phyloP scores from a whole-genome alignment of 2,888 invertebrate genomes.

The Leptinotarsa juncta region DNA sequence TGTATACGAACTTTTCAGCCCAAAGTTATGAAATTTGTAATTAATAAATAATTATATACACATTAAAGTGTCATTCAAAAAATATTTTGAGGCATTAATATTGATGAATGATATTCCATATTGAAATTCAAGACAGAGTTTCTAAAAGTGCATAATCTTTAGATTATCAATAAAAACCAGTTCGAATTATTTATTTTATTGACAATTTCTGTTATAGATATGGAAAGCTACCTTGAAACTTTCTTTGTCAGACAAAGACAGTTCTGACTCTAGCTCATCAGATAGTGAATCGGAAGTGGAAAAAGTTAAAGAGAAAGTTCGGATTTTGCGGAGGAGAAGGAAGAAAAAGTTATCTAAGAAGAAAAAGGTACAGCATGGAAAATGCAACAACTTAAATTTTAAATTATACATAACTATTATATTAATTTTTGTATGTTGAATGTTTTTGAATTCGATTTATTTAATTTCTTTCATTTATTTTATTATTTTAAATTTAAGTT shows the following conservation, averaged over 20 bases:
- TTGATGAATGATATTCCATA: too few relatives aligned
- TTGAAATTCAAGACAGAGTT: too few relatives aligned
- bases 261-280: conserved; percentile 45
- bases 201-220: conserved; percentile 62
- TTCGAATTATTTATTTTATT: background rate
- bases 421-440: too few relatives aligned
- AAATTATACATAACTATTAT: too few relatives aligned
- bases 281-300: conserved; percentile 48
- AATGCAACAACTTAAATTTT: too few relatives aligned
- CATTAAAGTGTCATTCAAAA: too few relatives aligned
- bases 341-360: conserved; percentile 49
- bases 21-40: too few relatives aligned
- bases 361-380: conserved; percentile 36
- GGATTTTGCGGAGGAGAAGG: conserved; percentile 46
- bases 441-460: conserved; percentile 16
- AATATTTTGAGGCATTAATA: too few relatives aligned
- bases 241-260: conserved; percentile 55
- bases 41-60: too few relatives aligned
- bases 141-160: too few relatives aligned
- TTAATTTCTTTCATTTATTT: conserved; percentile 9
- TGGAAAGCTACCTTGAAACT: conserved; percentile 72
- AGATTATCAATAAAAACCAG: too few relatives aligned
- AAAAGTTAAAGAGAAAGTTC: conserved; percentile 41
- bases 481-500: conserved; percentile 25
- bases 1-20: too few relatives aligned